Evolutionary conservation across 64 coral and sea anemone genomes (phyloP).

Genomic region (Cladopsammia gracilis): DNA sequence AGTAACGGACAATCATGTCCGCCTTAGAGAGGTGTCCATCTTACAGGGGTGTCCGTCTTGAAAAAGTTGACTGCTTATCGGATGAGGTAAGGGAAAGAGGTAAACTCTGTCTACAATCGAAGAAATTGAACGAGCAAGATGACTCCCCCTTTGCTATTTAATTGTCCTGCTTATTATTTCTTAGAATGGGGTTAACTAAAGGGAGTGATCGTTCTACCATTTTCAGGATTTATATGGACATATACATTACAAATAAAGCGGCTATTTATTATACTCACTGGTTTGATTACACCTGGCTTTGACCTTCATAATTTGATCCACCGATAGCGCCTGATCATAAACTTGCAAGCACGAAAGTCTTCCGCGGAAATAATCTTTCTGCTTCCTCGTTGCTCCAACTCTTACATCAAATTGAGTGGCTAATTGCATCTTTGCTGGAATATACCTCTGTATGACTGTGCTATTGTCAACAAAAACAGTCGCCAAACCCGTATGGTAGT

Average conservation of each 20-base stretch:
- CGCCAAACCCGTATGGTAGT: constrained; percentile 22
- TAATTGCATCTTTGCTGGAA: not conserved
- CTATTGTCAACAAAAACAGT: constrained; percentile 24
- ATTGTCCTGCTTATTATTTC: too few relatives aligned
- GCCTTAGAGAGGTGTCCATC: too few relatives aligned
- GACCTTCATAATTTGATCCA: constrained; percentile 6
- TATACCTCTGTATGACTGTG: not conserved
- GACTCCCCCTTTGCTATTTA: too few relatives aligned
- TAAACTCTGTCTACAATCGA: too few relatives aligned
- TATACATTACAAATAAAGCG: not conserved
- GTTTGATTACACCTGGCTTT: constrained; percentile 36
- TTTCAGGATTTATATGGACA: too few relatives aligned
- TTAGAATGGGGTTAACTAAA: too few relatives aligned
- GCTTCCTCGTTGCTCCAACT: not conserved
- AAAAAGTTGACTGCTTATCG: too few relatives aligned
- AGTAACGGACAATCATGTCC: too few relatives aligned
- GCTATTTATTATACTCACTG: not conserved
- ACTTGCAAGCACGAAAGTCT: constrained; percentile 36
- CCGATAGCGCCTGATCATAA: constrained; percentile 12
- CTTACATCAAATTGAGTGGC: not conserved
- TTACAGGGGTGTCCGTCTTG: too few relatives aligned
- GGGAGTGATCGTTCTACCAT: too few relatives aligned
- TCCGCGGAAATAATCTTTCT: not conserved
- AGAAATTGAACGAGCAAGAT: too few relatives aligned
- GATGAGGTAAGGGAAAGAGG: too few relatives aligned